A percentile compares a stretch with the other conserved stretches of the same genome.
phyloP scores from a whole-genome alignment of 2,113 vertebrate genomes.

The Pycnonotus jocosus region DNA sequence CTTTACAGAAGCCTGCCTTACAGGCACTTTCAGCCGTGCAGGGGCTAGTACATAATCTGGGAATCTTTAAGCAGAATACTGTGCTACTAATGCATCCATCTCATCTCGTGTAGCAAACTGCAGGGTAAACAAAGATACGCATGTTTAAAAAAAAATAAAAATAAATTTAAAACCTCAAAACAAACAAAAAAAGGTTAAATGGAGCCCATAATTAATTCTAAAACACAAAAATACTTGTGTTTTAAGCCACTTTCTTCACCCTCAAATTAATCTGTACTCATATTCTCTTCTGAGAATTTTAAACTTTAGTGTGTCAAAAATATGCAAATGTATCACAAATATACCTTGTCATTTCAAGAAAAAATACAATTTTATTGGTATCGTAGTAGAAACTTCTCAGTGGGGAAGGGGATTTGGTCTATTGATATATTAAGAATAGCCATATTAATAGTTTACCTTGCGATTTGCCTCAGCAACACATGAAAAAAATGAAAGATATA shows the following conservation, averaged over 20 bases:
- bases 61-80: slow-evolving; percentile 52
- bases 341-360: slow-evolving; percentile 66
- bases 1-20: slow-evolving; percentile 62
- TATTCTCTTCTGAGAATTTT: slow-evolving; percentile 59
- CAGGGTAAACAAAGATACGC: slow-evolving; percentile 66
- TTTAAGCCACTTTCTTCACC: slow-evolving; percentile 59
- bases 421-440: slow-evolving; percentile 76
- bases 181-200: slow-evolving; percentile 8
- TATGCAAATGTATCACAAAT: slow-evolving; percentile 77
- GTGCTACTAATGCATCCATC: slow-evolving; percentile 57
- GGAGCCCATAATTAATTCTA: slow-evolving; percentile 48
- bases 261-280: slow-evolving; percentile 47
- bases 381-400: slow-evolving; percentile 67
- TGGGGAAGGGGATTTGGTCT: slow-evolving; percentile 72
- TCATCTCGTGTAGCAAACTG: slow-evolving; percentile 48
- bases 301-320: slow-evolving; percentile 70
- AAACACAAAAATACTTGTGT: slow-evolving; percentile 16
- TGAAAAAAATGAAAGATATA: slow-evolving; percentile 27
- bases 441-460: slow-evolving; percentile 79
- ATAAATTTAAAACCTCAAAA: neutral
- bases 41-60: slow-evolving; percentile 62
- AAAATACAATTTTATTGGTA: slow-evolving; percentile 58
- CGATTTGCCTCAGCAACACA: slow-evolving; percentile 72
- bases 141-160: neutral
- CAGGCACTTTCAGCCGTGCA: slow-evolving; percentile 60